Evolutionary conservation across 2,797 vertebrate genomes (phyloP), one percentile per base, ranked within the genome.

Genomic region (Sternarchorhynchus goeldii): DNA sequence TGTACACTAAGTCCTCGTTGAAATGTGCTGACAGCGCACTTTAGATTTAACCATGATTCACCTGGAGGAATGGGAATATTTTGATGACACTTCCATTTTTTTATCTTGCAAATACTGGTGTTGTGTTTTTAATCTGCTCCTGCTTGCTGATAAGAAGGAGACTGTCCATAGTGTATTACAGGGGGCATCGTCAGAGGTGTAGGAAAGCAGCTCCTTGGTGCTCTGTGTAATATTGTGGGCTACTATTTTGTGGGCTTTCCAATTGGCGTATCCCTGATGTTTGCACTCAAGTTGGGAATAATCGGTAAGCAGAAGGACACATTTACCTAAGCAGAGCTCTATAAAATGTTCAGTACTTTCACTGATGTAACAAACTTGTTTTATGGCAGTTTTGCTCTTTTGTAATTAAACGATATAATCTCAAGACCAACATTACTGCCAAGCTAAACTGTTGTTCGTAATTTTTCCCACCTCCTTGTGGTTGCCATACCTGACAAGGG

Each of bases 211-310:
- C 92, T 88, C 83, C 39, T 94, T 3, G 95, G 96, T 0, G 95
- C 93, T 16, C 73, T 93, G 0, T 89, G 92, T 64, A 95, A 91
- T 0, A 86, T 96, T 2, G 14, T 95, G 0, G 92, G 93, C 0
- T 96, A 92, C 83, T 97, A 97, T 0, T 73, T 90, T 41, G 50
- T 97, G 0, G 95, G 95, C 3, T 88, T 98, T 18, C 95, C 96
- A 32, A 71, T 95, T 0, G 96, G 95, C 73, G 90, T 94, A 25
- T 90, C 93, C 0, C 85, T 98, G 79, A 98, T 96, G 96, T 97
- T 98, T 56, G 89, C 85, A 0, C 83, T 91, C 5, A 87, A 87
- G 31, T 87, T 96, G 86, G 95, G 95, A 18, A 94, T 96, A 25
- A 5, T 95, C 0, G 95, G 95, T 98, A 88, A 81, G 92, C 83